phyloP scores from a whole-genome alignment of 2,888 invertebrate species.

The Panzeria rudis region DNA sequence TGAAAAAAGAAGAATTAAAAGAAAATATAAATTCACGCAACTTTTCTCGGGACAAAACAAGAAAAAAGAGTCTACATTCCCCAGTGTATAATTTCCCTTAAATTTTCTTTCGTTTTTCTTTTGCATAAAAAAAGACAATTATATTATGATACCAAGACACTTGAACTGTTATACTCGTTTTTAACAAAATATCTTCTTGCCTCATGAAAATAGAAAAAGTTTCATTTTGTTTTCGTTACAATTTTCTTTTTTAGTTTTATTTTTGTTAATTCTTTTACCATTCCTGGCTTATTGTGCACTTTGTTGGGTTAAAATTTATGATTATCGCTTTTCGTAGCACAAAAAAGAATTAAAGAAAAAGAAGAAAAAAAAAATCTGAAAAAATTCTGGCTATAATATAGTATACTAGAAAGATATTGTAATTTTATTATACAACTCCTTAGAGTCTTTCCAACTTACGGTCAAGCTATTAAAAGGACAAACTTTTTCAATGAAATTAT shows the following conservation, averaged over 20 bases:
- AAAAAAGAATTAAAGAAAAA: constrained; percentile 27
- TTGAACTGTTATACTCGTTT: constrained; percentile 34
- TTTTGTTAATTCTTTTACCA: constrained; percentile 55
- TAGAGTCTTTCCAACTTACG: constrained; percentile 67
- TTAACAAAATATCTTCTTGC: constrained; percentile 53
- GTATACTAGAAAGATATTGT: constrained; percentile 58
- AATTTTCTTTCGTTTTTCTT: constrained; percentile 17
- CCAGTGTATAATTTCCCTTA: constrained; percentile 66
- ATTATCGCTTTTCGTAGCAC: constrained; percentile 66
- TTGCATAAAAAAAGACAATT: constrained; percentile 60
- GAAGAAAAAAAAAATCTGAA: constrained; percentile 27
- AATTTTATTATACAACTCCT: constrained; percentile 71
- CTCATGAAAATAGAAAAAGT: constrained; percentile 65
- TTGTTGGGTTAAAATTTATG: constrained; percentile 70
- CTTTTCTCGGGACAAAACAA: constrained; percentile 10
- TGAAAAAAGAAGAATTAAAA: constrained; percentile 4
- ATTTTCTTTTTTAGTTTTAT: constrained; percentile 42
- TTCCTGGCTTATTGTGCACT: constrained; percentile 30
- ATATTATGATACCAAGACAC: constrained; percentile 61
- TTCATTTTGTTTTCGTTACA: constrained; percentile 56
- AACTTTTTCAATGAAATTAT: constrained; percentile 74
- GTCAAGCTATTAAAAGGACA: constrained; percentile 72
- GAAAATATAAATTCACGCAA: constrained; percentile 40
- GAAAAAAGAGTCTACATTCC: constrained; percentile 47
- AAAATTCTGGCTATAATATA: constrained; percentile 17